Evolutionary conservation across 2,888 invertebrate genomes (phyloP).

Genomic region (Protonemura montana): DNA sequence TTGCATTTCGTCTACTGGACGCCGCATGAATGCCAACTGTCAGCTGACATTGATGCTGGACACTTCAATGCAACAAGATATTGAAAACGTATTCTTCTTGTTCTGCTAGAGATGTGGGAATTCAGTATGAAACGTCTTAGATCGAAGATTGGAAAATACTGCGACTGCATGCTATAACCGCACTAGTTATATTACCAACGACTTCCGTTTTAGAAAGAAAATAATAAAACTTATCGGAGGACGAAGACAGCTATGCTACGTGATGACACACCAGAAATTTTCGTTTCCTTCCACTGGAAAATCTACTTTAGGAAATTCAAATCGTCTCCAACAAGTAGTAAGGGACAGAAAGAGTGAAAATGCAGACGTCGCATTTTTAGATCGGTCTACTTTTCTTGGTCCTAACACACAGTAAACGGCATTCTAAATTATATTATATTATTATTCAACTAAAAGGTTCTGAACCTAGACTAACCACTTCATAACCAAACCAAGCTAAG

Average conservation of each 20-base stretch:
- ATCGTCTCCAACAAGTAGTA: neutral
- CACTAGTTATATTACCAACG: neutral
- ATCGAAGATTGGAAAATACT: neutral
- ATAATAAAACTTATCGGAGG: neutral
- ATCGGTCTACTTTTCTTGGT: neutral
- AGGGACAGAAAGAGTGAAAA: neutral
- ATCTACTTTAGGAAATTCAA: neutral
- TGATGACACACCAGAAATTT: conserved; percentile 12
- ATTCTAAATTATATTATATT: neutral
- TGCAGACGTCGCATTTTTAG: neutral
- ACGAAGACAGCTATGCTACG: neutral
- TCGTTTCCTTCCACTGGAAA: neutral
- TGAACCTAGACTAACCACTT: neutral
- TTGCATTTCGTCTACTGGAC: neutral
- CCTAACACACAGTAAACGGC: neutral
- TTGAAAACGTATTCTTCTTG: neutral
- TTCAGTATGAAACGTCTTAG: neutral
- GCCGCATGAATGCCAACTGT: neutral
- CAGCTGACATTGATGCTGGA: neutral
- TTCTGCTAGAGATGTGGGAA: neutral
- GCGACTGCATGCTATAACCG: neutral
- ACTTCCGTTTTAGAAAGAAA: neutral
- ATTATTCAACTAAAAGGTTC: neutral
- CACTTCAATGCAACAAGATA: neutral
- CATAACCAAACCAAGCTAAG: neutral